Conservation (phyloP, 1,140 invertebrate genomes). For the Psix sp. region DNA sequence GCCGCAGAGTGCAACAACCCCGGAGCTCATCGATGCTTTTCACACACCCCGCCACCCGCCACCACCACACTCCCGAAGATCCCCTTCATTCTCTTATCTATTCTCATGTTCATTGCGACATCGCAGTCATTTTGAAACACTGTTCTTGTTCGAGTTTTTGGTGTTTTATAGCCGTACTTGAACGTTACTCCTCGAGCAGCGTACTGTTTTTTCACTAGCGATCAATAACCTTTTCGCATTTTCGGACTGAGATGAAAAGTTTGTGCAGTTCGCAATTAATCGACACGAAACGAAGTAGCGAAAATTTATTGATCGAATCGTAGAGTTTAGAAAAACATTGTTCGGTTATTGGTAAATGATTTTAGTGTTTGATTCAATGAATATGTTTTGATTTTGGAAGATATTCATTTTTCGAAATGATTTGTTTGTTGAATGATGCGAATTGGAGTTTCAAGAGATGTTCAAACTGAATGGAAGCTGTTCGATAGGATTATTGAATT, state of each 20-base stretch:
- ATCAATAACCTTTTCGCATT: slow-evolving; percentile 29
- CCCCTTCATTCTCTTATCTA: slow-evolving; percentile 21
- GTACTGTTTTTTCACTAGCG: background rate
- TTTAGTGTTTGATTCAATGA: too few relatives aligned
- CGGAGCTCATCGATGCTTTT: slow-evolving; percentile 21
- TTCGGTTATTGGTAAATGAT: background rate
- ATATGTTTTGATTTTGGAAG: too few relatives aligned
- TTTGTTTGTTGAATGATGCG: too few relatives aligned
- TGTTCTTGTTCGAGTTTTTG: slow-evolving; percentile 24
- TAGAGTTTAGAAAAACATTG: background rate
- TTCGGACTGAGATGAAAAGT: background rate
- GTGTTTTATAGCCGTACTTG: slow-evolving; percentile 22
- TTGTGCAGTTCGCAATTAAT: background rate
- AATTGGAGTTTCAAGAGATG: too few relatives aligned
- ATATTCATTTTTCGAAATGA: too few relatives aligned
- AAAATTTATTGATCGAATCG: slow-evolving; percentile 21
- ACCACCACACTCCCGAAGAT: background rate
- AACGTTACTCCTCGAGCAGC: slow-evolving; percentile 10
- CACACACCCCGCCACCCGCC: slow-evolving; percentile 3
- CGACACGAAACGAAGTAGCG: background rate
- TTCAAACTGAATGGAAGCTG: too few relatives aligned
- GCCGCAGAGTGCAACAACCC: slow-evolving; percentile 42
- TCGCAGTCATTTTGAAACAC: slow-evolving; percentile 25
- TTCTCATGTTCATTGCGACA: slow-evolving; percentile 18
- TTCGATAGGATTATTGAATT: too few relatives aligned